Conservation (phyloP, 2,888 invertebrate species). For the Cancer borealis region DNA sequence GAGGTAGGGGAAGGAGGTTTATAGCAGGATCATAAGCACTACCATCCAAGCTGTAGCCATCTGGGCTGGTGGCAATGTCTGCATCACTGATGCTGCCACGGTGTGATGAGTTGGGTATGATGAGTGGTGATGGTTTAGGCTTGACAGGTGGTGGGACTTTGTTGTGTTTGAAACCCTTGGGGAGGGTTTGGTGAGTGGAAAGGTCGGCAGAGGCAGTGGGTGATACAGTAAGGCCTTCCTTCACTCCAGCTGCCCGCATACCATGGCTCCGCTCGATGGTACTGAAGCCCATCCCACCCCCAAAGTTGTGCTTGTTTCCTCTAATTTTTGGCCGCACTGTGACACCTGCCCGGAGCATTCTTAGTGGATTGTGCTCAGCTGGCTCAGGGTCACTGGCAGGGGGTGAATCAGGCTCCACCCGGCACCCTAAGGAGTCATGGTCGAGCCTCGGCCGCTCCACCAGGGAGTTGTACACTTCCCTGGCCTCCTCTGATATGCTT, state of each 20-base stretch:
- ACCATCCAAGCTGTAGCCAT: slow-evolving; percentile 60
- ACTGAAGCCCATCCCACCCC: slow-evolving; percentile 55
- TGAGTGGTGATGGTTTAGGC: slow-evolving; percentile 77
- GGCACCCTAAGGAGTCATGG: slow-evolving; percentile 76
- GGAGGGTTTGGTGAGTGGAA: slow-evolving; percentile 73
- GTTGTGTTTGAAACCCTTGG: slow-evolving; percentile 75
- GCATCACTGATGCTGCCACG: slow-evolving; percentile 45
- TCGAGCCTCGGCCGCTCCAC: slow-evolving; percentile 86
- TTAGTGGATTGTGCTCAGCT: slow-evolving; percentile 84
- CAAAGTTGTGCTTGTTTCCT: slow-evolving; percentile 81
- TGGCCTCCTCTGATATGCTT: slow-evolving; percentile 92
- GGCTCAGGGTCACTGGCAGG: slow-evolving; percentile 80
- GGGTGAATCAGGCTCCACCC: slow-evolving; percentile 78
- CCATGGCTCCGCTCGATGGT: slow-evolving; percentile 70
- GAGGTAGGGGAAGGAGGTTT: slow-evolving; percentile 89
- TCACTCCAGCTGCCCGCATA: slow-evolving; percentile 61
- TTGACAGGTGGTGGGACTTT: slow-evolving; percentile 77
- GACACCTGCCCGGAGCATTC: slow-evolving; percentile 84
- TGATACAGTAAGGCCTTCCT: slow-evolving; percentile 31
- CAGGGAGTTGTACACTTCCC: slow-evolving; percentile 94
- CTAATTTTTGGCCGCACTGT: slow-evolving; percentile 82
- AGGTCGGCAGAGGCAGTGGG: slow-evolving; percentile 63
- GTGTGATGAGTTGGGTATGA: slow-evolving; percentile 76
- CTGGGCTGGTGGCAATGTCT: slow-evolving; percentile 54
- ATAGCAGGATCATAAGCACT: slow-evolving; percentile 77